Percentiles rank a stretch among this genome's conserved stretches.
These are phyloP conservation scores for Melanaphis sacchari DNA, from an alignment of 1,140 invertebrate species.

Conservation along the genomic window DNA sequence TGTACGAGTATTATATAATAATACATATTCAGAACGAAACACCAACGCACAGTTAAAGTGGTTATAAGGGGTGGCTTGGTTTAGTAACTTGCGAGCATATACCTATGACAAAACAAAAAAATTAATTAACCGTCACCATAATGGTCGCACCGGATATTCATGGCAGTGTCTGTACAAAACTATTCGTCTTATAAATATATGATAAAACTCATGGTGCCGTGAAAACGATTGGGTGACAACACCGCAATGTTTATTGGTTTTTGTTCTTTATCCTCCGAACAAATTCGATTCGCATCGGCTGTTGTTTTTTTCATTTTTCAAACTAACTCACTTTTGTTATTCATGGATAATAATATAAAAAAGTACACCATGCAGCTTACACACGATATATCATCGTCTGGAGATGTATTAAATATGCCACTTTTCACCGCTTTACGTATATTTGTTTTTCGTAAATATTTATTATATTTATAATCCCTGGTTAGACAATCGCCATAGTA, in stretches of 20 bases:
- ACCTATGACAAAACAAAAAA: background rate
- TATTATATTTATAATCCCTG: background rate
- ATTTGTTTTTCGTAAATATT: background rate
- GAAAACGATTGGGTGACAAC: constrained; percentile 24
- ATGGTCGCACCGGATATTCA: constrained; percentile 30
- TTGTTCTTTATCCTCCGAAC: constrained; percentile 24
- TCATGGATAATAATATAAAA: background rate
- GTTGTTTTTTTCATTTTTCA: constrained; percentile 48
- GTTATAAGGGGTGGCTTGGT: too few species aligned
- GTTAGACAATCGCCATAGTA: background rate
- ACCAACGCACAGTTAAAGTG: too few species aligned
- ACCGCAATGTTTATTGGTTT: constrained; percentile 12
- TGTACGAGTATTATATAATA: background rate
- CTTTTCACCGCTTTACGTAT: background rate
- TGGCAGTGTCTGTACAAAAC: background rate
- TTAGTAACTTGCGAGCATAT: background rate
- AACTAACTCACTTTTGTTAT: too few species aligned
- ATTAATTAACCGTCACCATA: constrained; percentile 23
- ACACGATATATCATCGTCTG: background rate
- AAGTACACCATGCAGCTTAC: background rate
- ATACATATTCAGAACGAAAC: background rate
- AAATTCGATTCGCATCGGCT: constrained; percentile 41
- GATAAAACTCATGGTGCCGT: constrained; percentile 17
- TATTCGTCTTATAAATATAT: constrained; percentile 23
- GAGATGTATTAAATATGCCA: background rate